Evolutionary conservation across 2,888 invertebrate species (phyloP), one percentile per base, ranked within the genome.

Genomic region (Cryptophagus acutangulus): DNA sequence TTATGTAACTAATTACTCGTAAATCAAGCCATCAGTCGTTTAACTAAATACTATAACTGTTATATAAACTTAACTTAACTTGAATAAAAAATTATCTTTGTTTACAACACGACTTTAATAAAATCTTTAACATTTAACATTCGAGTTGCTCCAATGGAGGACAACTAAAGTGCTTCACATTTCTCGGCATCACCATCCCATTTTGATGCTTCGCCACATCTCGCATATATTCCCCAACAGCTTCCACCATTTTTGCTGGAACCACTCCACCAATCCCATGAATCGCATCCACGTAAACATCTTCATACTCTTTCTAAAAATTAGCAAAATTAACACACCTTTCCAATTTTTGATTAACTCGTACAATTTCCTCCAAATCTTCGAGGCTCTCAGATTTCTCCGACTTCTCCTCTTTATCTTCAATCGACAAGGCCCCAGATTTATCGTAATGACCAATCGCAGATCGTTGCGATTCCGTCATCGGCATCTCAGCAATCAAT

Each of bases 171-270:
- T 84, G 84, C 2, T 81, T 69, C 2, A 84, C 72, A 57, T 85
- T 83, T 51, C 84, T 73, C 1, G 84, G 84, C 75, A 83, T 83
- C 15, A 83, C 74, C 69, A 79, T 69, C 1, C 79, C 81, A 0
- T 75, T 75, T 43, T 84, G 84, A 2, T 74, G 67, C 45, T 70
- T 72, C 16, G 77, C 71, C 14, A 73, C 72, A 6, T 73, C 72
- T 6, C 61, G 52, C 30, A 75, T 73, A 49, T 78, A 81, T 2
- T 74, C 71, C 5, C 71, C 59, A 26, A 82, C 76, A 2, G 74
- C 74, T 0, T 63, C 57, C 0, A 77, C 65, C 10, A 76, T 66
- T 1, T 74, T 69, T 1, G 66, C 56, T 0, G 76, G 73, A 0
- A 83, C 76, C 0, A 63, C 48, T 0, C 72, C 67, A 0, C 82